Conservation (phyloP, 2,797 vertebrate genomes). For the Phoeniculus purpureus region DNA sequence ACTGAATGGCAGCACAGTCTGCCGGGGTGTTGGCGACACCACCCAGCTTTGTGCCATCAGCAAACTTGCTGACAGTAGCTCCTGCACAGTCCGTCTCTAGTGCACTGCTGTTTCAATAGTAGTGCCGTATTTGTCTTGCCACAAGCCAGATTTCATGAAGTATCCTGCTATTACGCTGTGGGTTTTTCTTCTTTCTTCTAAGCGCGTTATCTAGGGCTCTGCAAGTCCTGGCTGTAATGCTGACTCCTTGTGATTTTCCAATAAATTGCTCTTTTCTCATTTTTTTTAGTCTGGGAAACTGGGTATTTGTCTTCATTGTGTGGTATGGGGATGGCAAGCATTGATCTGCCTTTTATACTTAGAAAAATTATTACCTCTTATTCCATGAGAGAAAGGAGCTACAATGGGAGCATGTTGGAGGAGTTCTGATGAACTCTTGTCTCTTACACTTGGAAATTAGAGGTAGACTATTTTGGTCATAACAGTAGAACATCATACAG, state of each 20-base stretch:
- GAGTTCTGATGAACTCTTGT: not conserved
- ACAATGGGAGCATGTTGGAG: not conserved
- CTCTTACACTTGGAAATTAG: not conserved
- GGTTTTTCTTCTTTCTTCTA: not conserved
- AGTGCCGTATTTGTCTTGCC: not conserved
- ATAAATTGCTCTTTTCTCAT: not conserved
- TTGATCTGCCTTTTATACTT: not conserved
- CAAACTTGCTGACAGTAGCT: too few species aligned
- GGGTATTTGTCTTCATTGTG: not conserved
- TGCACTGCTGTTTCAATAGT: not conserved
- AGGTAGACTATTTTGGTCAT: not conserved
- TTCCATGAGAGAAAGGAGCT: not conserved
- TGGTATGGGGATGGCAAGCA: not conserved
- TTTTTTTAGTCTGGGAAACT: not conserved
- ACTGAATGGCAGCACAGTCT: too few species aligned
- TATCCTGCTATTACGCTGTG: not conserved
- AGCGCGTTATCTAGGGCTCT: not conserved
- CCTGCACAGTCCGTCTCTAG: not conserved
- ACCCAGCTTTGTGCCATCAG: too few species aligned
- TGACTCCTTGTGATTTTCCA: not conserved
- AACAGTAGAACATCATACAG: not conserved
- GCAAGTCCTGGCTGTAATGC: not conserved
- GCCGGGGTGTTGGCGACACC: too few species aligned
- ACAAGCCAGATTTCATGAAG: not conserved
- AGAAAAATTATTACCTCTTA: not conserved